Evolutionary conservation across 2,888 invertebrate species (phyloP).

Genomic region (Caenorhabditis uteleia): DNA sequence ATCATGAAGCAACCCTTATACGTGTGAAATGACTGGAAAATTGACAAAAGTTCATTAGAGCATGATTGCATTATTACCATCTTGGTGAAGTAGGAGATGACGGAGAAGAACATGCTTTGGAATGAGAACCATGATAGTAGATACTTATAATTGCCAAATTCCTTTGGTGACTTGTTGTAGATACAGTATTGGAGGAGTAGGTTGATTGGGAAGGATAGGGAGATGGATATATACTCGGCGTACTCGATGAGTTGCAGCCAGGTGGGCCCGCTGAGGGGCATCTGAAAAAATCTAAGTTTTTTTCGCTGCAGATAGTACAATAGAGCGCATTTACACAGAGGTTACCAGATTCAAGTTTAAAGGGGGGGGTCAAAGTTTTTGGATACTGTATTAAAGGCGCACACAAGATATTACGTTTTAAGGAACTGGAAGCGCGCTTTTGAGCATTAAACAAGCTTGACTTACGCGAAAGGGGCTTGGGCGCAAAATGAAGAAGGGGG

Average conservation of each 20-base stretch:
- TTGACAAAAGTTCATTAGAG: not conserved
- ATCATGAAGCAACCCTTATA: constrained; percentile 23
- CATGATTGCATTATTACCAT: constrained; percentile 6
- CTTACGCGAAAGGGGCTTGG: too few species aligned
- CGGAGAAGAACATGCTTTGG: constrained; percentile 22
- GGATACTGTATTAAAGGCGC: too few species aligned
- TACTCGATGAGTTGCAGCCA: constrained; percentile 8
- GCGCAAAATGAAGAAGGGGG: too few species aligned
- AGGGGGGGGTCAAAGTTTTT: too few species aligned
- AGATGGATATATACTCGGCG: not conserved
- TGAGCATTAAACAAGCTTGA: too few species aligned
- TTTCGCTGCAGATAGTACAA: too few species aligned
- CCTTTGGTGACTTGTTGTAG: constrained; percentile 7
- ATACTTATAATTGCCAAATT: constrained; percentile 14
- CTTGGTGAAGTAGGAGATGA: constrained; percentile 7
- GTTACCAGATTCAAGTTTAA: too few species aligned
- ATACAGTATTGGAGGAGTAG: constrained; percentile 20
- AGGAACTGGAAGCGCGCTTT: too few species aligned
- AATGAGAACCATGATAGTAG: constrained; percentile 15
- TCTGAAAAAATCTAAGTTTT: too few species aligned
- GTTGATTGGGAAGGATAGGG: constrained; percentile 10
- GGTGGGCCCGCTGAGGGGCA: not conserved
- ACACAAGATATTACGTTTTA: too few species aligned
- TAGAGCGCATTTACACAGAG: too few species aligned
- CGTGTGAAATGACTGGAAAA: constrained; percentile 20